Evolutionary conservation across 2,113 vertebrate genomes (phyloP), one percentile per base, ranked within the genome.

Genomic region (Corydoras sp.): DNA sequence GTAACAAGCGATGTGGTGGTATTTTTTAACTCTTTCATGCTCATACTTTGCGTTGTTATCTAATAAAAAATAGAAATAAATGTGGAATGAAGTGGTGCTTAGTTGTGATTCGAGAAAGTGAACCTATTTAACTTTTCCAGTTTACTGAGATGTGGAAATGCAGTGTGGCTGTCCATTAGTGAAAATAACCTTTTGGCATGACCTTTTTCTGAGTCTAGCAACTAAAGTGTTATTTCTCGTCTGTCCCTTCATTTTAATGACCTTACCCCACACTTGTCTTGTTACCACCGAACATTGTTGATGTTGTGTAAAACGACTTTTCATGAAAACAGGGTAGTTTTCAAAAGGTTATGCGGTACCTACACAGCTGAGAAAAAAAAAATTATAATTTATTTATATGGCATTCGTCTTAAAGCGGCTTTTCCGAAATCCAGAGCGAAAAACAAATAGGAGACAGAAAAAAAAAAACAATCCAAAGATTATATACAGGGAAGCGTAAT

Each of bases 1-100:
- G 53, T 80, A 77, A 80, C 72, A 69, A 75, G 62, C 58, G 69
- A 74, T 72, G 58, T 71, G 63, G 67, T 63, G 43, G 59, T 60
- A 51, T 7, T 14, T 31, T 62, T 32, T 58, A 53, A 13, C 59
- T 63, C 18, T 43, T 43, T 43, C 35, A 43, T 43, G 35, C 35
- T 43, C 7, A 5, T 43, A 4, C 1, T 43, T 43, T 43, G 18
- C 0, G 7, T 43, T 43, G 35, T 43, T 43, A 43, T 8, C 35
- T 50, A 18, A 56, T 32, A 66, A 14, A 30, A 61, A 4, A 31
- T 24, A 24, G 18, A 7, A 29, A 55, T n/a, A 48, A 60, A 48
- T 53, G 54, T 48, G 10, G 30, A n/a, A 29, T 32, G 58, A 53
- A 61, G 32, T 62, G 62, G 15, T 65, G 72, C n/a, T 30, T 68